Evolutionary conservation across 2,888 invertebrate genomes (phyloP), one percentile per base, ranked within the genome.

Genomic region (Macrosoma leucophasiata): DNA sequence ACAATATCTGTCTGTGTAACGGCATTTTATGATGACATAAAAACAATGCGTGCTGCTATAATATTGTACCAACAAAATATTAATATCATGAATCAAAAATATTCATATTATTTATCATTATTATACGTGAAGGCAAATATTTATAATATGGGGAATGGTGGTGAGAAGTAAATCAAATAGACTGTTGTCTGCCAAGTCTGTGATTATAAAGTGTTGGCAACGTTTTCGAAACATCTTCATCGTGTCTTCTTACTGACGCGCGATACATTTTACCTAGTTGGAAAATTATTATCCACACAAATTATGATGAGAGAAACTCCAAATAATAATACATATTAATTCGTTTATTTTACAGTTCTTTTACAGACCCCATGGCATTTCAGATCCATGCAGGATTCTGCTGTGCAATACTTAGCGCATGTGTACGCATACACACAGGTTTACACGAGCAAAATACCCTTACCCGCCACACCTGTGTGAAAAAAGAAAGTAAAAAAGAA

Each of bases 121-220:
- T 29, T 35, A 29, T 29, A 48, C 47, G 55, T 50, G 43, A 47
- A 57, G 56, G 59, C 38, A 39, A 45, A 43, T 48, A 45, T 48
- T 50, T 44, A 43, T 43, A 47, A 52, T 43, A 50, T 46, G 40
- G 44, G 42, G 38, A 39, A 42, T 41, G 63, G 59, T 73, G 74
- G 62, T 74, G 76, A 75, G 75, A 70, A 71, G 70, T 78, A 81
- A 78, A 81, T 82, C 81, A 81, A 70, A 73, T 62, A 53, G 55
- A 48, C 40, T 40, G 59, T 58, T 61, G 61, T 59, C 52, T 78
- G 82, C 81, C 82, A 82, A 81, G 62, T 64, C 62, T 50, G 47
- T 52, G 58, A 52, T 53, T 44, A 52, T 41, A 53, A 39, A 43
- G 43, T 63, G 70, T 75, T 81, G 81, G 77, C 81, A 78, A 60